Percentiles rank a stretch among this genome's conserved stretches.
These are phyloP conservation scores for Euura lappo DNA, from an alignment of 1,140 invertebrate species.

Conservation along the genomic window DNA sequence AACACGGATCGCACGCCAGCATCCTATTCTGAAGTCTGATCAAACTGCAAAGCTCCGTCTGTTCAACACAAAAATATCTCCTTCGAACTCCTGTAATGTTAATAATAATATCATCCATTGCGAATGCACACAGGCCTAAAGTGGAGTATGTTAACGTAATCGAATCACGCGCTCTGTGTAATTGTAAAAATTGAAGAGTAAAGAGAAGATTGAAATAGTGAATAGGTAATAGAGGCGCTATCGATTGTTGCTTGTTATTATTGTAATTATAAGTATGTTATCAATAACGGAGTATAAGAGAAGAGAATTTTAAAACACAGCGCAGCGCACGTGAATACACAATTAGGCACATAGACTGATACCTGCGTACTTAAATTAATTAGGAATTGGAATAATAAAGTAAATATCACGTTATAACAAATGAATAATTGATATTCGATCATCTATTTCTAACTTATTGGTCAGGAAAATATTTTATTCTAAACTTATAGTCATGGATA, in stretches of 20 bases:
- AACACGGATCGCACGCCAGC: not conserved
- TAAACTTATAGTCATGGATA: no score
- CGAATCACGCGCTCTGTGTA: not conserved
- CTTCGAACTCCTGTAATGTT: not conserved
- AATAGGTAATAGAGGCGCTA: not conserved
- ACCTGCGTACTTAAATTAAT: not conserved
- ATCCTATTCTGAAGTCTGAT: constrained; percentile 1
- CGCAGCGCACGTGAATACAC: not conserved
- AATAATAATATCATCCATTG: not conserved
- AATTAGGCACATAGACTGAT: not conserved
- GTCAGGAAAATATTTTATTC: no score
- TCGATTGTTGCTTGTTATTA: constrained; percentile 5
- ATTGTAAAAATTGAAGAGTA: not conserved
- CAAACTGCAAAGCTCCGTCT: not conserved
- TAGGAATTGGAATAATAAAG: not conserved
- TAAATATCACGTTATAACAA: no score
- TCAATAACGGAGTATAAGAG: not conserved
- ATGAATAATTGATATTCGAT: no score
- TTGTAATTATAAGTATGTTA: not conserved
- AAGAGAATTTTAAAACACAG: no score
- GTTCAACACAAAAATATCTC: not conserved
- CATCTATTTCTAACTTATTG: no score
- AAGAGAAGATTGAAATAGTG: not conserved
- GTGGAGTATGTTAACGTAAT: not conserved
- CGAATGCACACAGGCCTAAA: not conserved